phyloP scores from a whole-genome alignment of 2,888 invertebrate genomes.

The Synanthedon formicaeformis region DNA sequence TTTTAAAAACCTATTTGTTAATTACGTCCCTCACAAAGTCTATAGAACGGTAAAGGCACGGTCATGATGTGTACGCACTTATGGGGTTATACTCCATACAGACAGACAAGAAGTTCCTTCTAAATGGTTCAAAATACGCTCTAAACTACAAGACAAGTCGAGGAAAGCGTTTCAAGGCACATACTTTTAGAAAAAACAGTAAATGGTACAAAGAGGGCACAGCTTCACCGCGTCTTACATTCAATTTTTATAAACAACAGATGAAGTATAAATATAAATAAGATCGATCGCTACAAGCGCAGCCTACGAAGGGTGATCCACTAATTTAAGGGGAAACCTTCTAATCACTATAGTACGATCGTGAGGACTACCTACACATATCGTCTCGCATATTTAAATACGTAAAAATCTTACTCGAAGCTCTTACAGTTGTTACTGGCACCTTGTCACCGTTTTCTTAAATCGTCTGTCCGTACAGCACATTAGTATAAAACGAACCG shows the following conservation, averaged over 20 bases:
- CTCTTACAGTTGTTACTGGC: slow-evolving; percentile 52
- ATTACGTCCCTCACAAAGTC: slow-evolving; percentile 70
- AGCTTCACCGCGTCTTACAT: slow-evolving; percentile 36
- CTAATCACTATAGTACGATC: slow-evolving; percentile 22
- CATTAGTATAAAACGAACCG: neutral
- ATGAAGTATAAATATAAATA: slow-evolving; percentile 30
- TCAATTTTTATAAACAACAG: slow-evolving; percentile 25
- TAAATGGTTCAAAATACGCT: slow-evolving; percentile 66
- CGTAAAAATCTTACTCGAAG: slow-evolving; percentile 46
- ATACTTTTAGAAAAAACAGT: slow-evolving; percentile 68
- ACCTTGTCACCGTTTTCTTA: slow-evolving; percentile 35
- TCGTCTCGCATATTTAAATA: slow-evolving; percentile 23
- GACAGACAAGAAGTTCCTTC: slow-evolving; percentile 61
- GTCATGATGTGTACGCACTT: slow-evolving; percentile 70
- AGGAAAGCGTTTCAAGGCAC: slow-evolving; percentile 70
- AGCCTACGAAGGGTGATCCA: slow-evolving; percentile 37
- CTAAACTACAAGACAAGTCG: slow-evolving; percentile 63
- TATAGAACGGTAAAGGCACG: slow-evolving; percentile 71
- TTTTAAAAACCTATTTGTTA: slow-evolving; percentile 64
- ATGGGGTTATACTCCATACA: slow-evolving; percentile 59
- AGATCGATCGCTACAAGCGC: slow-evolving; percentile 58
- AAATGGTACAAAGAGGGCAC: slow-evolving; percentile 31
- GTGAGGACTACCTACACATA: slow-evolving; percentile 14
- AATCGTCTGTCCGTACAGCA: neutral
- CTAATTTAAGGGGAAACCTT: slow-evolving; percentile 9